Percentiles rank a stretch among this genome's conserved stretches.
Conservation (phyloP, 1,140 invertebrate species). For the Cyclargus thomasi region DNA sequence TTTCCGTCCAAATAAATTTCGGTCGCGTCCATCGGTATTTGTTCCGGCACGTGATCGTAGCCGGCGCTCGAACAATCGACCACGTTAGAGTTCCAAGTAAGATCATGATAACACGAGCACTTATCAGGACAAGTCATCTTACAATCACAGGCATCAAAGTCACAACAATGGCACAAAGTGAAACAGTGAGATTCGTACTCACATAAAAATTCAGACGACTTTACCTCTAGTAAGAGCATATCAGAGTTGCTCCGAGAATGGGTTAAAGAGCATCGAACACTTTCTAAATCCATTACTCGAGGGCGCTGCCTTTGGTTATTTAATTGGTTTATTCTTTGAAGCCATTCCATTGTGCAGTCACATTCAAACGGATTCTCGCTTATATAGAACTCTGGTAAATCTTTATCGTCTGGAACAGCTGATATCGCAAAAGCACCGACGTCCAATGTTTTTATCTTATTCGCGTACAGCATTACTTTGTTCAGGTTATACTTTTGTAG, state of each 20-base stretch:
- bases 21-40: constrained; percentile 93
- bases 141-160: constrained; percentile 93
- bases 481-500: constrained; percentile 81
- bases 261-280: constrained; percentile 87
- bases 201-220: constrained; percentile 89
- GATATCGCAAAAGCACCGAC: constrained; percentile 82
- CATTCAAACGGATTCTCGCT: constrained; percentile 88
- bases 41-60: constrained; percentile 83
- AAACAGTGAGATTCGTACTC: constrained; percentile 92
- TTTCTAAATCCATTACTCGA: constrained; percentile 88
- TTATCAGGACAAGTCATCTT: constrained; percentile 92
- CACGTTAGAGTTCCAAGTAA: constrained; percentile 93
- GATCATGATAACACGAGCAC: constrained; percentile 93
- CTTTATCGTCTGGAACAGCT: constrained; percentile 78
- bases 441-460: constrained; percentile 84
- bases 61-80: constrained; percentile 89
- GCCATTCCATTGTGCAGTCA: constrained; percentile 91
- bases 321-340: constrained; percentile 85
- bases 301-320: constrained; percentile 86
- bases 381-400: constrained; percentile 86
- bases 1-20: constrained; percentile 93
- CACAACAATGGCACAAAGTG: constrained; percentile 91
- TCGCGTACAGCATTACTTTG: constrained; percentile 86
- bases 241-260: constrained; percentile 82
- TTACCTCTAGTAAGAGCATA: constrained; percentile 84